Base-by-base conservation (phyloP, 2,888 invertebrate species). In the Epinotia bilunana region DNA sequence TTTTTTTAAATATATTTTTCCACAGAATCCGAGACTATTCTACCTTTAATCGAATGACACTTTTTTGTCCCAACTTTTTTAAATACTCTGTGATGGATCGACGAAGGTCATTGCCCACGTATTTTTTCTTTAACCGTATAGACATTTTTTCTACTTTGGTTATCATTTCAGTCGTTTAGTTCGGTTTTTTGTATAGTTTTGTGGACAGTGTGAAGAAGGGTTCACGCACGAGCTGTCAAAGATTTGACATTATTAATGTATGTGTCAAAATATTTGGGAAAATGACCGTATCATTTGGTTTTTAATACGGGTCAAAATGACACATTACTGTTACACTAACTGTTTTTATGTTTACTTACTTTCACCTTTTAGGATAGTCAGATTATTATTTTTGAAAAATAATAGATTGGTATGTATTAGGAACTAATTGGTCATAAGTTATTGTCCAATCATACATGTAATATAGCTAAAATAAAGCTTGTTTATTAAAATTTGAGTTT, bases 181-280 rank as follows among this genome's bases (percentile, higher is more conserved):
- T 67, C 65, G 55, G 57, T 67, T 72, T 74, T 74, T 72, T 75
- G 28, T 18, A 28, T 3, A 60, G 69, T 69, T 70, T 70, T 74
- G 69, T 58, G 39, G 70, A 64, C 58, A 70, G 69, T 46, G 74
- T 74, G 74, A 65, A 64, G 74, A 65, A 64, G 53, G 71, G 64
- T 74, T 75, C 53, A 75, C 75, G 75, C 65, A 33, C 46, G 75
- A 61, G 18, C 65, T 62, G 65, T 75, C 75, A 75, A 62, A 67
- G 67, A 65, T 67, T 61, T 72, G 75, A 75, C 72, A 72, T 67
- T 75, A 75, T 75, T 75, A 72, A 75, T 75, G 75, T 62, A 65
- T 18, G 70, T 70, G 74, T 74, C 74, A 74, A 74, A 73, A 69
- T 69, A 69, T 74, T 74, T 60, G 57, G 65, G 18, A 49, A 72